phyloP scores from a whole-genome alignment of 2,888 invertebrate genomes.

The Lamproptera curius region DNA sequence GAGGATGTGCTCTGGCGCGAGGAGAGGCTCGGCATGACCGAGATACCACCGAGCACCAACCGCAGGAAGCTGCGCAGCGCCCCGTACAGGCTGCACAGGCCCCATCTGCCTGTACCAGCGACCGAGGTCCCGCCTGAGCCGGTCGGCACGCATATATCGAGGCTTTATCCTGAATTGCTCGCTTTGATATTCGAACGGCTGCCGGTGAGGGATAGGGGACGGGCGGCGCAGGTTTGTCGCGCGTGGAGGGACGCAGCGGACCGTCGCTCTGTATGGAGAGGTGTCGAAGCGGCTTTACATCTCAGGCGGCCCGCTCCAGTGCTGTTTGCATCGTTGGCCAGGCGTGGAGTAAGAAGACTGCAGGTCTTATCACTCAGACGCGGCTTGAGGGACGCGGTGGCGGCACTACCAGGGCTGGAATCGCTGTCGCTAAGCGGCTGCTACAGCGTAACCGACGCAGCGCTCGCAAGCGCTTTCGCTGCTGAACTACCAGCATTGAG shows the following conservation, averaged over 20 bases:
- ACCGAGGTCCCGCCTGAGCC: constrained; percentile 68
- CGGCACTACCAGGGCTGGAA: constrained; percentile 90
- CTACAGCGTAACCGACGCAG: constrained; percentile 93
- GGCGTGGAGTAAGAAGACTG: constrained; percentile 91
- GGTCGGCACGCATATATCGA: constrained; percentile 87
- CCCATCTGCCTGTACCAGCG: constrained; percentile 73
- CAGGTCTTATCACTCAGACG: constrained; percentile 92
- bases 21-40: constrained; percentile 66
- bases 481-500: constrained; percentile 87
- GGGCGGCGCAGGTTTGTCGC: constrained; percentile 93
- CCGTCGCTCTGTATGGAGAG: constrained; percentile 95
- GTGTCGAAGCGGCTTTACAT: constrained; percentile 94
- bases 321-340: constrained; percentile 90
- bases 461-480: constrained; percentile 89
- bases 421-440: constrained; percentile 95
- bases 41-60: constrained; percentile 70
- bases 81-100: constrained; percentile 83
- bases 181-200: constrained; percentile 94
- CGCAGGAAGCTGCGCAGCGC: constrained; percentile 78
- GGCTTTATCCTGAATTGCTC: constrained; percentile 94
- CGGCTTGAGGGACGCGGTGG: constrained; percentile 90
- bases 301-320: constrained; percentile 89
- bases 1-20: constrained; percentile 72
- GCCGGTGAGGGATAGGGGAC: constrained; percentile 91
- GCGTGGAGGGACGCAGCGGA: constrained; percentile 96